Evolutionary conservation across 2,113 vertebrate species (phyloP).

Genomic region (Rana temporaria): DNA sequence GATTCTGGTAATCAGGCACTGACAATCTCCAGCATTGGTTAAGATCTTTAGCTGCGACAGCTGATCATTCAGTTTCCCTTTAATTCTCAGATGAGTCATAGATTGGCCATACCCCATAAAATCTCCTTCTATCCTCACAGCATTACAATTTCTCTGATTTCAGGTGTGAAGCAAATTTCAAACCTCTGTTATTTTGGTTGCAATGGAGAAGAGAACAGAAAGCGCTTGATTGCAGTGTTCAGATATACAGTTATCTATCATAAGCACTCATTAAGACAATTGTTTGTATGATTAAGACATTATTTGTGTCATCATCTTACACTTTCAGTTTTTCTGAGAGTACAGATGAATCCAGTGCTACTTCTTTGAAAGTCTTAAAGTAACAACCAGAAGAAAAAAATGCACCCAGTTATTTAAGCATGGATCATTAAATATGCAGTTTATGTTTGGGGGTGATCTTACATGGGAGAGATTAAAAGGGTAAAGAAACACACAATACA

Average conservation of each 20-base stretch:
- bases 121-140: not conserved
- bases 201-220: constrained; percentile 45
- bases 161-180: constrained; percentile 37
- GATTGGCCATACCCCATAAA: no score
- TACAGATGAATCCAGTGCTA: constrained; percentile 15
- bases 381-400: not conserved
- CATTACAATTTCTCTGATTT: constrained; percentile 29
- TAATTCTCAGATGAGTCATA: no score
- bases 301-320: constrained; percentile 53
- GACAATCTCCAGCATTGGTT: no score
- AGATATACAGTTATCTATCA: constrained; percentile 51
- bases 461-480: no score
- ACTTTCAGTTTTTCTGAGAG: constrained; percentile 27
- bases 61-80: no score
- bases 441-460: no score
- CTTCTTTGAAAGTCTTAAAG: constrained; percentile 26
- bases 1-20: no score
- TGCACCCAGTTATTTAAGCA: not conserved
- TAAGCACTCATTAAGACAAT: constrained; percentile 54
- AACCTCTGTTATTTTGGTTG: constrained; percentile 55
- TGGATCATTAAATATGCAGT: not conserved
- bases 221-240: constrained; percentile 51
- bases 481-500: no score
- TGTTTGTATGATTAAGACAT: constrained; percentile 57
- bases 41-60: no score